These are phyloP conservation scores for Petroica traversi DNA, from an alignment of 2,113 vertebrate species.

Conservation along the genomic window DNA sequence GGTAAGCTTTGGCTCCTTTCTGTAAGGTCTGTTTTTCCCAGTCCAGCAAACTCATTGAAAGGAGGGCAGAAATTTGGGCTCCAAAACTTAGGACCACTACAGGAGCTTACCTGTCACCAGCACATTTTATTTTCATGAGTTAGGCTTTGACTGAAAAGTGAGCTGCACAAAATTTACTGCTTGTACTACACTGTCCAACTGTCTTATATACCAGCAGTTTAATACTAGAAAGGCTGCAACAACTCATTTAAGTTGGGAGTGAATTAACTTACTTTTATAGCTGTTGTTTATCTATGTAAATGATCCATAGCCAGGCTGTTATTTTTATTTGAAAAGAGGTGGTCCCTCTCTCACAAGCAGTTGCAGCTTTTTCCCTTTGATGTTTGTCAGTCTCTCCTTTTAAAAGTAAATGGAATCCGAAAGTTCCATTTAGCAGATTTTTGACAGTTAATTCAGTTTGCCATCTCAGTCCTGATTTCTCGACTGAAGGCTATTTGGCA, in stretches of 20 bases:
- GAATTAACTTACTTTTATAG: not conserved
- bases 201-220: not conserved
- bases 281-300: not conserved
- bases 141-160: not conserved
- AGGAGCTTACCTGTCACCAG: not conserved
- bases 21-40: not conserved
- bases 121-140: fast-evolving
- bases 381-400: not conserved
- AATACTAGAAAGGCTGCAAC: not conserved
- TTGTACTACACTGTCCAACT: not conserved
- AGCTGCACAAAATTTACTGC: not conserved
- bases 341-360: not conserved
- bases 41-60: not conserved
- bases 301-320: not conserved
- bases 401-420: not conserved
- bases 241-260: not conserved
- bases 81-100: not conserved
- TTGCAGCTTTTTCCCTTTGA: not conserved
- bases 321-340: not conserved
- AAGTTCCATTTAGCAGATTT: not conserved
- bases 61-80: not conserved
- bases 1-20: not conserved
- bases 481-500: not conserved
- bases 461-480: not conserved
- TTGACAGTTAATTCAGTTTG: not conserved